Evolutionary conservation across 1,140 invertebrate genomes (phyloP), one percentile per base, ranked within the genome.

Genomic region (Antheraea pernyi): DNA sequence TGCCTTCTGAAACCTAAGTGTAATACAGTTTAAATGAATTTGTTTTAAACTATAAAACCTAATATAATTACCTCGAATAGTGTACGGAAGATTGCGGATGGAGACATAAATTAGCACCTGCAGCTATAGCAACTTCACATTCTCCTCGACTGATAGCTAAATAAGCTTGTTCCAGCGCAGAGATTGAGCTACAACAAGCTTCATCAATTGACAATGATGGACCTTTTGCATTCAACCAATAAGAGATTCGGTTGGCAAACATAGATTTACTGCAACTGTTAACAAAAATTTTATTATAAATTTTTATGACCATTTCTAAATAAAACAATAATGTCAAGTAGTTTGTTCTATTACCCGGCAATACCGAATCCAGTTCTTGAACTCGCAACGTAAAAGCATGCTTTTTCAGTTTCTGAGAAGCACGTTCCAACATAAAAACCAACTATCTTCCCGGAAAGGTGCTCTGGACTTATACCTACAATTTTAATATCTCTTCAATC

Each of bases 61-160:
- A 98, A 86, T 98, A 97, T 6, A 98, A 86, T 3, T 19, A 30
- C 22, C 22, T 30, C 1, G 22, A 30, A 30, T 30, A 30, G 22
- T 30, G 22, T 30, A 30, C 22, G 1, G 97, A 96, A 0, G 96
- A 95, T 65, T 95, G 95, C 0, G 98, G 98, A 90, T 97, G 97
- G 18, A 99, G 91, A 73, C 95, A 95, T 4, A 99, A 85, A 85
- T 97, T 97, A 3, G 94, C 92, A 11, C 97, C 98, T 9, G 96
- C 97, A 6, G 99, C 97, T 67, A 99, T 95, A 0, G 98, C 98
- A 16, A 95, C 94, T 67, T 99, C 97, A 84, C 97, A 98, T 66
- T 95, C 93, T 0, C 97, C 97, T 59, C 94, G 93, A 97, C 22
- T 30, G 22, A 30, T 30, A 30, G 22, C 22, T 30, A 30, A 30